Base-by-base conservation (phyloP, 2,113 vertebrate species). In the Stictonetta naevosa region DNA sequence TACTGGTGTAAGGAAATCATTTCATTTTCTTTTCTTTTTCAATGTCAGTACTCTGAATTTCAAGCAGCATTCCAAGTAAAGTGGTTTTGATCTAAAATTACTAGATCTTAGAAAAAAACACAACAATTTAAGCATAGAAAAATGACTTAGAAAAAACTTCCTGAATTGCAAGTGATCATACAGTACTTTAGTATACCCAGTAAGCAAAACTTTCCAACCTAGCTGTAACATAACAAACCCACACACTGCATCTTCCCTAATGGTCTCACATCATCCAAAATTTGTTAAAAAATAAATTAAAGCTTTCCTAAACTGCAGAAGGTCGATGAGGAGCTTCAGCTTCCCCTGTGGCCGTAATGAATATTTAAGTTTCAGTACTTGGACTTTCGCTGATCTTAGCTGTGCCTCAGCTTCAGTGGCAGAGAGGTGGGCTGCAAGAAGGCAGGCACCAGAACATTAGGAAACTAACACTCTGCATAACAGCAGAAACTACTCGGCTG, bases 41-140 rank as follows among this genome's bases (percentile, higher is more conserved):
- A 89, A 72, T 42, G 53, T 42, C 58, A 93, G 74, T 83, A 73
- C 71, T 92, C 90, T 82, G 8, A 93, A 85, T 64, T 90, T 94
- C 75, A 83, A 72, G 62, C 91, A 83, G 63, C 78, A 79, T 84
- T 91, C 74, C 56, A 75, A 59, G 55, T 19, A 78, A 74, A 84
- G 44, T 68, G 48, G 53, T 92, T 91, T 87, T 90, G 82, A 93
- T 68, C 62, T 88, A 50, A 55, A 1, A 2, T 66, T 84, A 66
- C 60, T 85, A 88, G n/a, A 77, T 53, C 64, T 82, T 20, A 62
- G 36, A 88, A 40, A 31, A 90, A 77, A 88, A 40, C 31, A 90
- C 73, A 92, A 28, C 67, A 95, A 91, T 77, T 83, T 78, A 93
- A 83, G 75, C 76, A 86, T 53, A 88, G 64, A 50, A 66, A 67